Evolutionary conservation across 1,140 invertebrate species (phyloP).

Genomic region (Magallana ariakensis): DNA sequence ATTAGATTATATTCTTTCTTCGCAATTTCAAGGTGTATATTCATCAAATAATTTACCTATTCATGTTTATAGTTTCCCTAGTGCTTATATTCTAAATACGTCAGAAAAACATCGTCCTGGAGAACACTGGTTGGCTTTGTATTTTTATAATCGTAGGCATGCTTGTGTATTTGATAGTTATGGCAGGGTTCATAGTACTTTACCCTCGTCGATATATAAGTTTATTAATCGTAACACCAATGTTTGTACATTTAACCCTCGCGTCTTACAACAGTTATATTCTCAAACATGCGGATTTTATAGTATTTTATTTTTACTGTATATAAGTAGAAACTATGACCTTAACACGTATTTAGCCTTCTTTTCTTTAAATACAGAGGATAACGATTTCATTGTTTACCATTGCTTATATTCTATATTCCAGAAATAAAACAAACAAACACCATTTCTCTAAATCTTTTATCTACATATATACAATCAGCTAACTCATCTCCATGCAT

Average conservation of each 20-base stretch:
- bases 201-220: background rate
- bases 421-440: background rate
- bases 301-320: background rate
- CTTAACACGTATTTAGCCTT: background rate
- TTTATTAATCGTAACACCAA: background rate
- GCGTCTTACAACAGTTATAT: background rate
- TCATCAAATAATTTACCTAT: slow-evolving; percentile 1
- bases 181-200: background rate
- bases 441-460: background rate
- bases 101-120: background rate
- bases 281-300: background rate
- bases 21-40: slow-evolving; percentile 35
- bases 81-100: slow-evolving; percentile 35
- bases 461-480: background rate
- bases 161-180: background rate
- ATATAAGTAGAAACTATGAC: background rate
- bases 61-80: slow-evolving; percentile 5
- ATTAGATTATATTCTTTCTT: background rate
- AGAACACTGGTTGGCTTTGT: background rate
- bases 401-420: background rate
- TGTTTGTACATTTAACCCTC: background rate
- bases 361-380: background rate
- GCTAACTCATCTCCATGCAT: background rate
- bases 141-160: background rate
- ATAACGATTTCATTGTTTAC: background rate